Evolutionary conservation across 1,140 invertebrate genomes (phyloP).

Genomic region (Gonioctena quinquepunctata): DNA sequence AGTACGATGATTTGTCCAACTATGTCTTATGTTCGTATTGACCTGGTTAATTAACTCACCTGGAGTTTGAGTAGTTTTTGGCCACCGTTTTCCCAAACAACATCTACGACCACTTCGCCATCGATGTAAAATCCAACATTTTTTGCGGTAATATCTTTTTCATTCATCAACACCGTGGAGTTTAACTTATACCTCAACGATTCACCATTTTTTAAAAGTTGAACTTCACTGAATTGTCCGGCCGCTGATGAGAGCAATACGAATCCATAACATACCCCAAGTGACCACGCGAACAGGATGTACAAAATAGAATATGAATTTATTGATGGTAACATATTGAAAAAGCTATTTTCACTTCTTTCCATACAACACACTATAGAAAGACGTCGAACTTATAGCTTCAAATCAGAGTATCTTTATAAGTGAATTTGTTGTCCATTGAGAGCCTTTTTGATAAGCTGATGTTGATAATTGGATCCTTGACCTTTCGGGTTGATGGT

Average conservation of each 20-base stretch:
- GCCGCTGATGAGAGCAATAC: constrained; percentile 52
- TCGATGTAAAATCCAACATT: constrained; percentile 65
- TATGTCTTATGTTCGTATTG: no score
- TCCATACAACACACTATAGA: not conserved
- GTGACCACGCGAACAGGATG: constrained; percentile 29
- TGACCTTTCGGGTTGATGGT: not conserved
- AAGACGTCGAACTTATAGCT: not conserved
- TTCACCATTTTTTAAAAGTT: constrained; percentile 52
- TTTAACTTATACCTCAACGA: constrained; percentile 56
- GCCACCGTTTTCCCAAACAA: constrained; percentile 59
- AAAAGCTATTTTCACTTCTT: not conserved
- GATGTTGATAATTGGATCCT: not conserved
- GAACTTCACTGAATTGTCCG: constrained; percentile 32
- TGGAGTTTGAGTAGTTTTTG: constrained; percentile 57
- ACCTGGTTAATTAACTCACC: constrained; percentile 45
- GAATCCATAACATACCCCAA: constrained; percentile 41
- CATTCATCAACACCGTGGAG: constrained; percentile 60
- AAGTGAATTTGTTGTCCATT: no score
- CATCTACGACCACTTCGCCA: constrained; percentile 57
- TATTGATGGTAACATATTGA: not conserved
- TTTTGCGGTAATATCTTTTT: constrained; percentile 55
- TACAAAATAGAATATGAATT: constrained; percentile 34
- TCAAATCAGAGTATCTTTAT: not conserved
- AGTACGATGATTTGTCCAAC: no score
- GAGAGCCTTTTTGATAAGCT: not conserved